Conservation (phyloP, 2,113 vertebrate species). For the Daubentonia madagascariensis region DNA sequence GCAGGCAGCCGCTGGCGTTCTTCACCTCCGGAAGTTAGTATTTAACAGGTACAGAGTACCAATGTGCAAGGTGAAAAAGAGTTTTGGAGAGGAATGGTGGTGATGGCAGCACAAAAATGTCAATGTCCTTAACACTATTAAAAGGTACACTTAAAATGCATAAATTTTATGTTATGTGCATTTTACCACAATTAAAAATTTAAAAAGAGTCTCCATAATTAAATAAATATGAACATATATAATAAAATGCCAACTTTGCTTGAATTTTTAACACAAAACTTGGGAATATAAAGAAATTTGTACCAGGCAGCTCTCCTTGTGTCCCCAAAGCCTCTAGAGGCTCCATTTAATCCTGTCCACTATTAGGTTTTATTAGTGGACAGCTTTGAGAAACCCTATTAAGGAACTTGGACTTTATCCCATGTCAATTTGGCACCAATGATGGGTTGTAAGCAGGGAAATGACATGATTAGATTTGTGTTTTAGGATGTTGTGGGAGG, state of each 20-base stretch:
- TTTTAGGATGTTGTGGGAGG: background rate
- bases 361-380: background rate
- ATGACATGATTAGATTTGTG: background rate
- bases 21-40: no score
- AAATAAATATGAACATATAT: background rate
- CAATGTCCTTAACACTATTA: background rate
- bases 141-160: background rate
- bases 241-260: background rate
- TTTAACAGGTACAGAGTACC: background rate
- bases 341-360: background rate
- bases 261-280: background rate
- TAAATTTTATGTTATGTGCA: background rate
- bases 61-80: background rate
- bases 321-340: no score
- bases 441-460: background rate
- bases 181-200: background rate
- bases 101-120: no score
- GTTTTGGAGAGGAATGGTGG: background rate
- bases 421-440: background rate
- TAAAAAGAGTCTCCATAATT: background rate
- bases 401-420: background rate
- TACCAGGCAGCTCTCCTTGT: background rate
- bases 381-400: background rate
- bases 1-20: no score
- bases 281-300: background rate